These are phyloP conservation scores for Drosophila trapezifrons DNA, from an alignment of 1,140 invertebrate species.

Conservation along the genomic window DNA sequence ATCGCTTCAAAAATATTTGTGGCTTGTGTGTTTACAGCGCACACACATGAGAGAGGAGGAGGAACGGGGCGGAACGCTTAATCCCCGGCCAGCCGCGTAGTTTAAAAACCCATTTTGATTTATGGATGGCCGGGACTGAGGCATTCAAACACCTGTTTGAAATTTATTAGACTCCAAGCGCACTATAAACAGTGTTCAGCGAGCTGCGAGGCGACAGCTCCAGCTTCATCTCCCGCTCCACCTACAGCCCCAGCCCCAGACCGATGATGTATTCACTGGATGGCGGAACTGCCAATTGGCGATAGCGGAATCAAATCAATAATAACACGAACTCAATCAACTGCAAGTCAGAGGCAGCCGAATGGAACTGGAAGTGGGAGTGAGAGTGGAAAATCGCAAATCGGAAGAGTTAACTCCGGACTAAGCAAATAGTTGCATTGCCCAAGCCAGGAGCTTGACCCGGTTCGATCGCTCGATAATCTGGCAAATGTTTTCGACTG, in stretches of 20 bases:
- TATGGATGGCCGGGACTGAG: constrained; percentile 39
- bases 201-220: constrained; percentile 22
- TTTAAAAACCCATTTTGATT: constrained; percentile 68
- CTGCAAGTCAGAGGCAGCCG: constrained; percentile 29
- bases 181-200: constrained; percentile 32
- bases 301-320: constrained; percentile 59
- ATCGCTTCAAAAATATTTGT: constrained; percentile 61
- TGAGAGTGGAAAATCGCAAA: constrained; percentile 2
- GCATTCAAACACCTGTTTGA: constrained; percentile 55
- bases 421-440: constrained; percentile 50
- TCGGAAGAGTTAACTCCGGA: constrained; percentile 30
- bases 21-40: constrained; percentile 56
- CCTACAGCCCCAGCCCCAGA: background rate
- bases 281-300: constrained; percentile 38
- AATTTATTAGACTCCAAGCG: constrained; percentile 55
- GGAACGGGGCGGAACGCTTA: constrained; percentile 6
- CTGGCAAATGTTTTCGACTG: constrained; percentile 46
- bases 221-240: background rate
- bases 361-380: constrained; percentile 8
- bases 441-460: constrained; percentile 46
- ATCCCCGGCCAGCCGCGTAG: constrained; percentile 35
- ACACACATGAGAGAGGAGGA: constrained; percentile 33
- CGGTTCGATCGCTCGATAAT: constrained; percentile 39
- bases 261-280: constrained; percentile 34
- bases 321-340: constrained; percentile 42